Percentiles rank a stretch among this genome's conserved stretches.
Conservation (phyloP, 2,797 vertebrate genomes). For the Chromobotia macracanthus region DNA sequence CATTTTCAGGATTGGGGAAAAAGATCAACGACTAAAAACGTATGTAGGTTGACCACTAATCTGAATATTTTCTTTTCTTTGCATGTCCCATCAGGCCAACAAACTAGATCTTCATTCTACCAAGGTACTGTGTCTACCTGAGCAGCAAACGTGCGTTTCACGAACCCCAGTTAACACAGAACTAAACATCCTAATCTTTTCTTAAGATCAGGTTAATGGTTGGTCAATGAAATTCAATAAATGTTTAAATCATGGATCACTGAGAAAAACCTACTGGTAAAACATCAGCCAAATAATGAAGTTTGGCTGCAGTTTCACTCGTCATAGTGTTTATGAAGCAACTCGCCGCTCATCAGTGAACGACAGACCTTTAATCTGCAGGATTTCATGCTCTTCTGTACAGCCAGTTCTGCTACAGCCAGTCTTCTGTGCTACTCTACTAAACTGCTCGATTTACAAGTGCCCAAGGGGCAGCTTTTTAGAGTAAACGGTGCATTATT, state of each 20-base stretch:
- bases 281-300: background rate
- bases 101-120: too few relatives aligned
- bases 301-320: slow-evolving; percentile 2
- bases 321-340: slow-evolving; percentile 18
- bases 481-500: slow-evolving; percentile 44
- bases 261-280: background rate
- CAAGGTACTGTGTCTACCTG: too few relatives aligned
- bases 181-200: accelerated
- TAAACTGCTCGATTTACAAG: slow-evolving; percentile 52
- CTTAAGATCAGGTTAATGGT: background rate
- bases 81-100: too few relatives aligned
- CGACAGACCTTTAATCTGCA: slow-evolving; percentile 33
- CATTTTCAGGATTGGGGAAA: too few relatives aligned
- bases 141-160: too few relatives aligned
- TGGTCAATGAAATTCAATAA: background rate
- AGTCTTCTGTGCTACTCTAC: slow-evolving; percentile 38
- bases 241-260: background rate
- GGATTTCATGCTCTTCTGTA: slow-evolving; percentile 44
- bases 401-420: slow-evolving; percentile 19
- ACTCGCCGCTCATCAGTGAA: slow-evolving; percentile 5
- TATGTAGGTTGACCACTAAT: too few relatives aligned
- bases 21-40: too few relatives aligned
- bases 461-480: slow-evolving; percentile 44
- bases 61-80: too few relatives aligned
- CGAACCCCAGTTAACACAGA: too few relatives aligned